These are phyloP conservation scores for Microplitis deprimator DNA, from an alignment of 2,888 invertebrate genomes.

Conservation along the genomic window DNA sequence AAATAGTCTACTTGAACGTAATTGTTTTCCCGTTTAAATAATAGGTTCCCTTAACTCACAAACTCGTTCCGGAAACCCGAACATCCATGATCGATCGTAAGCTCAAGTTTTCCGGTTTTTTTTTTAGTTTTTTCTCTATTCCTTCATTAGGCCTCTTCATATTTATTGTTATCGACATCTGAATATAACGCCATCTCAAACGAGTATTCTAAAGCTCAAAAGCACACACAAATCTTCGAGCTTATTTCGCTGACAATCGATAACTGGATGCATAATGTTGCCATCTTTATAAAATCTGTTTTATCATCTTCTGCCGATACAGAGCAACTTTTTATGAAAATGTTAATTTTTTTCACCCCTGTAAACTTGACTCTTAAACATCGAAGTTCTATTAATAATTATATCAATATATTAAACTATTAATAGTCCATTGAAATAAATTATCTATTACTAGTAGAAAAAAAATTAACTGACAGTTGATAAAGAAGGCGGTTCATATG, in stretches of 20 bases:
- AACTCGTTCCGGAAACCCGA: neutral
- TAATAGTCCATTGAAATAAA: neutral
- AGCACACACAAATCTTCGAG: neutral
- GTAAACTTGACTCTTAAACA: too few relatives aligned
- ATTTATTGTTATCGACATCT: neutral
- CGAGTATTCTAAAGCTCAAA: neutral
- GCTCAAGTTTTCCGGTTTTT: neutral
- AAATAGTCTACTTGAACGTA: neutral
- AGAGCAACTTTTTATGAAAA: neutral
- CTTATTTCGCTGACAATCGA: neutral
- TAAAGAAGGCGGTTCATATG: neutral
- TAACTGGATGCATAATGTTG: neutral
- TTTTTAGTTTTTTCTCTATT: neutral
- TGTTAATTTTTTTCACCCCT: neutral
- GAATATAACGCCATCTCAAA: neutral
- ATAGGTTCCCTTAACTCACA: neutral
- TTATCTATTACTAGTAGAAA: neutral
- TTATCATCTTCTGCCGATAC: neutral
- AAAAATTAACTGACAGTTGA: neutral
- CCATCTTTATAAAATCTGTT: neutral
- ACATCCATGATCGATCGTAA: constrained; percentile 21
- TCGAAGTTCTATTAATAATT: too few relatives aligned
- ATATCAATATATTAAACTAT: too few relatives aligned
- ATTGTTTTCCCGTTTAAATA: constrained; percentile 1
- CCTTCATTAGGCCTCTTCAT: neutral